These are phyloP conservation scores for Dissostichus mawsoni DNA, from an alignment of 2,113 vertebrate species.

Conservation along the genomic window DNA sequence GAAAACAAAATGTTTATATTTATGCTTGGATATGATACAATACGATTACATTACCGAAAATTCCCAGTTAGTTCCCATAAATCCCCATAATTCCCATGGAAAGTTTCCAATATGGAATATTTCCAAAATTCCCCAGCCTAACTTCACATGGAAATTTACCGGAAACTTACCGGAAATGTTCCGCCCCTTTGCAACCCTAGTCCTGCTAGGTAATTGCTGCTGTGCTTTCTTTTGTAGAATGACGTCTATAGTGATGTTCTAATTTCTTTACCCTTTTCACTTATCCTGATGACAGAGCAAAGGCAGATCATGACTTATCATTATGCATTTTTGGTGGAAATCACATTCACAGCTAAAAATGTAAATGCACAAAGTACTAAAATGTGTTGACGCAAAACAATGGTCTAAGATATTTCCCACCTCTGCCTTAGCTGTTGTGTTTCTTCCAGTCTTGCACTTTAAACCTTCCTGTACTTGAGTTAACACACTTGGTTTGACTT, in stretches of 20 bases:
- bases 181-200: too few relatives aligned
- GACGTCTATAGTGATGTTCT: neutral
- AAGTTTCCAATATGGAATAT: too few relatives aligned
- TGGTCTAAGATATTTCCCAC: neutral
- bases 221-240: neutral
- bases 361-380: neutral
- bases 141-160: too few relatives aligned
- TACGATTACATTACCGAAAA: too few relatives aligned
- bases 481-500: neutral
- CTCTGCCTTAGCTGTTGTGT: neutral
- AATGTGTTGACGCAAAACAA: neutral
- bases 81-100: too few relatives aligned
- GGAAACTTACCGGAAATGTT: too few relatives aligned
- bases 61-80: too few relatives aligned
- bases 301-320: too few relatives aligned
- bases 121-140: too few relatives aligned
- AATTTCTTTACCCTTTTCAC: neutral
- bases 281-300: too few relatives aligned
- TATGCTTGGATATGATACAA: too few relatives aligned
- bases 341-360: neutral
- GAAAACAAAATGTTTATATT: too few relatives aligned
- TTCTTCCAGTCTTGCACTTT: conserved; percentile 1
- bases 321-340: neutral
- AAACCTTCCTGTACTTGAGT: neutral
- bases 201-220: neutral